phyloP scores from a whole-genome alignment of 2,888 invertebrate species.

The Flexamia atlantica region DNA sequence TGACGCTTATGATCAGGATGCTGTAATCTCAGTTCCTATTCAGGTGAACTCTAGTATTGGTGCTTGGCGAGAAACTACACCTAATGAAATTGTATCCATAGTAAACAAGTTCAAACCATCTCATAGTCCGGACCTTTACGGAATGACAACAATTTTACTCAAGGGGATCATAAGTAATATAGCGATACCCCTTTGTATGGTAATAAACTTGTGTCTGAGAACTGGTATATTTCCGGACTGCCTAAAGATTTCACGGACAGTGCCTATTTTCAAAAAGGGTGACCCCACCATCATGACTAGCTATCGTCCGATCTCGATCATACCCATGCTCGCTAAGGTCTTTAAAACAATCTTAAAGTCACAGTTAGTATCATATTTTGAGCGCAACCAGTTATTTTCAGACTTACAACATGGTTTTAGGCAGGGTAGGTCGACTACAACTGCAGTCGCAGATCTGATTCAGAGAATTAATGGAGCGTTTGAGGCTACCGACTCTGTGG shows the following conservation, averaged over 20 bases:
- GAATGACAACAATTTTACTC: not conserved
- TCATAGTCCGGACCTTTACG: not conserved
- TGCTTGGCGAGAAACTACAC: not conserved
- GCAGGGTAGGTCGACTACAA: conserved; percentile 10
- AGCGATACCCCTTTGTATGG: not conserved
- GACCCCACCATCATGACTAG: not conserved
- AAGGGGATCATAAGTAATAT: not conserved
- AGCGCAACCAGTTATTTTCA: not conserved
- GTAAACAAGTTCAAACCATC: not conserved
- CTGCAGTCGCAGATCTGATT: conserved; percentile 9
- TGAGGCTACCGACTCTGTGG: conserved; percentile 8
- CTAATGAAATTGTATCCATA: not conserved
- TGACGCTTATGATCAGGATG: not conserved
- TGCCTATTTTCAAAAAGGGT: not conserved
- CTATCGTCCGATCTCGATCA: conserved; percentile 23
- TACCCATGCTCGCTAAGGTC: no score
- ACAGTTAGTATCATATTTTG: conserved; percentile 1
- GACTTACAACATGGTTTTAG: conserved; percentile 26
- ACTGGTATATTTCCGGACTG: not conserved
- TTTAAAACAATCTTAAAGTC: not conserved
- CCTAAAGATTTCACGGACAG: not conserved
- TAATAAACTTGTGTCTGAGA: not conserved
- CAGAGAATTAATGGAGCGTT: not conserved
- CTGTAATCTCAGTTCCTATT: not conserved
- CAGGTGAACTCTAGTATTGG: not conserved